These are phyloP conservation scores for Enteromius afrohamiltoni DNA, from an alignment of 2,797 vertebrate genomes.

Conservation along the genomic window DNA sequence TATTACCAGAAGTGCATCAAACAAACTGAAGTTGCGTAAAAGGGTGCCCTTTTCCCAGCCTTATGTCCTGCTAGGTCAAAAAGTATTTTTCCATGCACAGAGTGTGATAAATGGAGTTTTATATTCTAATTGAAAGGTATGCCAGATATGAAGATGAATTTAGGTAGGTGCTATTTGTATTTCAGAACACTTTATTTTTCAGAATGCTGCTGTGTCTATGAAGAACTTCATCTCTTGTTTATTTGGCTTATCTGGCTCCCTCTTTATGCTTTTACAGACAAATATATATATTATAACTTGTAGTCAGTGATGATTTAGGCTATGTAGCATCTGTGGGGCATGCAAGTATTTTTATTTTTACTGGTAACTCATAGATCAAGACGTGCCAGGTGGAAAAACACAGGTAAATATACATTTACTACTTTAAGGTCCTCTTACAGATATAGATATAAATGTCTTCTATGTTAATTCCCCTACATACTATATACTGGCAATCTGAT, in stretches of 20 bases:
- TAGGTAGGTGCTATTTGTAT: background rate
- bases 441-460: background rate
- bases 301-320: background rate
- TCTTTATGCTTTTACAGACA: background rate
- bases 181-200: background rate
- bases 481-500: background rate
- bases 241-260: background rate
- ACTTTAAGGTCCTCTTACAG: too few species aligned
- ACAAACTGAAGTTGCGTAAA: conserved; percentile 52
- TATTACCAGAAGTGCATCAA: conserved; percentile 65
- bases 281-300: background rate
- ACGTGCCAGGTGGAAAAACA: background rate
- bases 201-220: background rate
- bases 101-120: conserved; percentile 28
- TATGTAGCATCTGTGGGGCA: background rate
- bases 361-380: background rate
- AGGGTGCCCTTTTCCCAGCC: conserved; percentile 54
- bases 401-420: background rate
- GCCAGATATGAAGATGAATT: background rate
- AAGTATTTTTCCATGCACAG: conserved; percentile 12
- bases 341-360: background rate
- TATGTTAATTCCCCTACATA: background rate
- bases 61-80: conserved; percentile 45
- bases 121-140: conserved; percentile 1
- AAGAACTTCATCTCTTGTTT: background rate